Base-by-base conservation (phyloP, 2,888 invertebrate species). In the Xanthia togata region DNA sequence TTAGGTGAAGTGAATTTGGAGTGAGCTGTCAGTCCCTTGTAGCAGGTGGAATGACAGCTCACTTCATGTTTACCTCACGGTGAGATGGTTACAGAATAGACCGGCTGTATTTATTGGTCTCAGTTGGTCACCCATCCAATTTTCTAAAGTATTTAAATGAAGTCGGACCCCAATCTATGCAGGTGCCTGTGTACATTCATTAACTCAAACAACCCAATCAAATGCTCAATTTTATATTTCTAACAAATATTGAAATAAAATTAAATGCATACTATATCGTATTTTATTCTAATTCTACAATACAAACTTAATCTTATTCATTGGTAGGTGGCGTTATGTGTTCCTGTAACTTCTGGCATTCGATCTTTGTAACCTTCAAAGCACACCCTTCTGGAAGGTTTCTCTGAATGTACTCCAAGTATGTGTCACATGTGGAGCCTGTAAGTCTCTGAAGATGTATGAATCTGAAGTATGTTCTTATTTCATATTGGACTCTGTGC, bases 331-430 rank as follows among this genome's bases (percentile, higher is more conserved):
- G 94, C 41, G 92, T 94, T 73, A 97, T 92, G 90, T 97, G 97
- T 26, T 97, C 97, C 0, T 97, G 97, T 41, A 97, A 75, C 79
- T 93, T 93, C 84, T 97, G 96, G 74, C 97, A 95, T 92, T 97
- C 97, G 20, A 98, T 97, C 96, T 98, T 98, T 3, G 98, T 98
- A 1, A 98, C 98, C 97, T 99, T 99, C 93, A 99, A 97, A 6
- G 99, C 98, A 84, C 99, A 98, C 59, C 99, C 99, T 97, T 99
- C 99, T 0, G 99, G 99, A 73, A 99, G 97, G 96, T 99, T 99
- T 89, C 99, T 97, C 94, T 99, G 98, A 78, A 99, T 97, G 93
- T 99, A 99, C 96, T 99, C 99, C 72, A 99, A 95, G 92, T 98
- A 98, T 17, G 99, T 99, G 86, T 99, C 99, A 68, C 99, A 98